Evolutionary conservation across 2,888 invertebrate genomes (phyloP), one percentile per base, ranked within the genome.

Genomic region (Seladonia tumulorum): DNA sequence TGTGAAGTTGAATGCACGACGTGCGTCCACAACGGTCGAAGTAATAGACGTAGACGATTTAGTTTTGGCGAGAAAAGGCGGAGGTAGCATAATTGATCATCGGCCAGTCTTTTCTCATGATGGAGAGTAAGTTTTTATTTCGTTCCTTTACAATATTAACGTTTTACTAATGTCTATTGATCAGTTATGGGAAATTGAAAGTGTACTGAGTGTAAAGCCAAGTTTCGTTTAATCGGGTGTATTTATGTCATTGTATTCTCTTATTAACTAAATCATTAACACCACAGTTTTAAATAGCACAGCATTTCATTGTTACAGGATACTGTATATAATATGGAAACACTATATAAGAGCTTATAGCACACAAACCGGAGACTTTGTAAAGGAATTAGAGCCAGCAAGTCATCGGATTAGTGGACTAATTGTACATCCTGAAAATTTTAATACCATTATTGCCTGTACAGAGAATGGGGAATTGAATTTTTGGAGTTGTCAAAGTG

Each of bases 281-380:
- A 68, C 1, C 12, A 5, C 22, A 68, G n/a, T 70, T 66, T 70
- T 22, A 68, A 70, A 45, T 70, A 70, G 5, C 70, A 42, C 2
- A 42, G 70, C 10, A 70, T 42, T n/a, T 70, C 2, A 77, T 66
- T 45, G 5, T 82, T 95, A 29, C 89, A 97, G 97, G 90, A 96
- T 94, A 87, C 89, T 97, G 16, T 97, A 96, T 91, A 95, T 97
- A 73, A 95, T 96, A 4, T 96, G 96, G 94, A 96, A 96, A 68
- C 95, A 96, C 87, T 93, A 95, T 7, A 95, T 98, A 12, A 96
- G 96, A 89, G 96, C 97, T 1, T 97, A 96, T 92, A 97, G 96
- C 90, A 96, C 96, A 0, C 95, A 95, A 91, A 97, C 97, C 4
- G 97, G 97, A 0, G 97, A 97, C 91, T 95, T 96, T 87, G 95